Evolutionary conservation across 1,140 invertebrate genomes (phyloP), one percentile per base, ranked within the genome.

Genomic region (Drosophila arawakana): DNA sequence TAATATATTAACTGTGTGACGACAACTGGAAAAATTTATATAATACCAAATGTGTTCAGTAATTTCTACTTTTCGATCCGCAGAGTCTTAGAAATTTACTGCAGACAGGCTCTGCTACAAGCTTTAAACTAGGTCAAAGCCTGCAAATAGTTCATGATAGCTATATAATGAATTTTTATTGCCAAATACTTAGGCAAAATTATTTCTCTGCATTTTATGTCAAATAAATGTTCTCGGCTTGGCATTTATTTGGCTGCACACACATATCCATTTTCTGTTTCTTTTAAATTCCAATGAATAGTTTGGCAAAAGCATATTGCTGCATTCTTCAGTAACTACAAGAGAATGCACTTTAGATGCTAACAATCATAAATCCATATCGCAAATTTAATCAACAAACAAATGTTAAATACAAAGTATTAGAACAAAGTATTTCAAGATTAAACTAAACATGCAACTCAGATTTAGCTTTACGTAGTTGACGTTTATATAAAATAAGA

Each of bases 91-190:
- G 15, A 15, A 21, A 34, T 52, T 13, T 13, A 5, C n/a, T 37
- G 18, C 18, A n/a, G n/a, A 35, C 18, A 49, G 3, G 25, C 9
- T 52, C 34, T 41, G 21, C 9, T 44, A 30, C 30, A 34, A 43
- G 9, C 30, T 30, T 43, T 43, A 46, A 70, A 70, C 57, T 67
- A 30, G 46, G 63, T 61, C 63, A 80, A 46, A 52, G 46, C 67
- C 54, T 79, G 25, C 46, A 10, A 39, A 52, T 5, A 8, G 8
- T 39, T 21, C 18, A 21, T 58, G 59, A 68, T 57, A 15, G 43
- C 54, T 49, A 39, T 52, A 37, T 52, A 65, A 65, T 73, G 68
- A 21, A 83, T 72, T 76, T 80, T 80, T 73, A 73, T 69, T 61
- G 46, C 57, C 52, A 68, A 61, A 62, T 69, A 35, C 67, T 44